These are phyloP conservation scores for Phytoseiulus persimilis DNA, from an alignment of 2,888 invertebrate species.

Conservation along the genomic window DNA sequence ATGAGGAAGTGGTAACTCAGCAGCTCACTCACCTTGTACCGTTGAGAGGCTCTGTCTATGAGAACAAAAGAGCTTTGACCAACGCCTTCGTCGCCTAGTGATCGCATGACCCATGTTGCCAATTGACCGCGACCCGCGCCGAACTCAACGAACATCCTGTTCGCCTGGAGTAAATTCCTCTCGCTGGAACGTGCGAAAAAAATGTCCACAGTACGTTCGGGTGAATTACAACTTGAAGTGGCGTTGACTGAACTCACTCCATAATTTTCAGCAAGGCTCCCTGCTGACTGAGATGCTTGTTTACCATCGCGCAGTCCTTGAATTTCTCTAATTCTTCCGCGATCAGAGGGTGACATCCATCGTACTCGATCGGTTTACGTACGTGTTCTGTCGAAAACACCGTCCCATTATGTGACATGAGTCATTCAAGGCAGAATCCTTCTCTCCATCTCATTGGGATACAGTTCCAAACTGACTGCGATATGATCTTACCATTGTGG, in stretches of 20 bases:
- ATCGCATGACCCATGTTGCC: slow-evolving; percentile 10
- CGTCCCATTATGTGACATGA: too few relatives aligned
- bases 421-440: too few relatives aligned
- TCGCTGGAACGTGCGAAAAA: background rate
- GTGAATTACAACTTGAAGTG: background rate
- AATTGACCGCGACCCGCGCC: slow-evolving; percentile 75
- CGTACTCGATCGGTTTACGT: slow-evolving; percentile 46
- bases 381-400: slow-evolving; percentile 45
- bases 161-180: background rate
- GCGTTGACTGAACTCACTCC: slow-evolving; percentile 52
- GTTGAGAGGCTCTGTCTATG: slow-evolving; percentile 68
- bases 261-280: slow-evolving; percentile 66
- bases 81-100: slow-evolving; percentile 60
- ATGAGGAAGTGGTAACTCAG: too few relatives aligned
- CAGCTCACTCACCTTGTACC: slow-evolving; percentile 61
- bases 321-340: slow-evolving; percentile 49
- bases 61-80: slow-evolving; percentile 59
- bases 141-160: slow-evolving; percentile 62
- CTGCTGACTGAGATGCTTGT: slow-evolving; percentile 68
- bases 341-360: slow-evolving; percentile 48
- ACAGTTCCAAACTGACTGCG: too few relatives aligned
- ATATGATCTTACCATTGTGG: slow-evolving; percentile 44
- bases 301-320: slow-evolving; percentile 47
- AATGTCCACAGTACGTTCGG: background rate
- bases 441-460: too few relatives aligned